Base-by-base conservation (phyloP, 2,113 vertebrate species). In the Naja naja region DNA sequence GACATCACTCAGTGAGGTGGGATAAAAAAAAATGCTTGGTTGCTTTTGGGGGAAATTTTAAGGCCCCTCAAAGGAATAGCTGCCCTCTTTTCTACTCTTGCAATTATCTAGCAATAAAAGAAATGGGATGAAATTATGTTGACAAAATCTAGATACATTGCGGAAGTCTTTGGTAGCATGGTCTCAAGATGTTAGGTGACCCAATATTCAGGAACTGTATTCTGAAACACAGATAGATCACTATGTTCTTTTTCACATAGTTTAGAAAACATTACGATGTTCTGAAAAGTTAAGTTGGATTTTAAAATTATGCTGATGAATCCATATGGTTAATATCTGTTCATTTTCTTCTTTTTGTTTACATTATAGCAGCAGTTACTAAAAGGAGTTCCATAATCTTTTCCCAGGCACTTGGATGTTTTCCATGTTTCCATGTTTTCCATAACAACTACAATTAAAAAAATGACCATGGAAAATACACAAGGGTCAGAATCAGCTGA, bases 401-500 rank as follows among this genome's bases (percentile, higher is more conserved):
- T 96, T 95, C n/a, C 1, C 56, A 94, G 53, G 87, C 69, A 58
- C 34, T 95, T 64, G 88, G 94, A 92, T 4, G 81, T n/a, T n/a
- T n/a, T n/a, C n/a, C n/a, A 94, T 93, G 89, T 92, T 95, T 87
- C 91, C 91, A 85, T 92, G 45, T 89, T 27, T 56, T 39, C 49
- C 22, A 86, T 55, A 91, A 53, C 58, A 11, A 1, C 74, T 93
- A 8, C 10, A 56, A 90, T 90, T 74, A 89, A 95, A 95, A 95
- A 95, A 96, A 74, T 88, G 93, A 90, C 92, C 85, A 43, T 90
- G 89, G 45, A 90, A 91, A 96, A 89, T 69, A 94, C 92, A 96
- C 89, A 93, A 10, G 10, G 64, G 89, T 94, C 85, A 93, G 56
- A 93, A 94, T 93, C 49, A 96, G 91, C 89, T 95, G 90, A 56